These are phyloP conservation scores for Orthosia cruda DNA, from an alignment of 2,888 invertebrate genomes.

Conservation along the genomic window DNA sequence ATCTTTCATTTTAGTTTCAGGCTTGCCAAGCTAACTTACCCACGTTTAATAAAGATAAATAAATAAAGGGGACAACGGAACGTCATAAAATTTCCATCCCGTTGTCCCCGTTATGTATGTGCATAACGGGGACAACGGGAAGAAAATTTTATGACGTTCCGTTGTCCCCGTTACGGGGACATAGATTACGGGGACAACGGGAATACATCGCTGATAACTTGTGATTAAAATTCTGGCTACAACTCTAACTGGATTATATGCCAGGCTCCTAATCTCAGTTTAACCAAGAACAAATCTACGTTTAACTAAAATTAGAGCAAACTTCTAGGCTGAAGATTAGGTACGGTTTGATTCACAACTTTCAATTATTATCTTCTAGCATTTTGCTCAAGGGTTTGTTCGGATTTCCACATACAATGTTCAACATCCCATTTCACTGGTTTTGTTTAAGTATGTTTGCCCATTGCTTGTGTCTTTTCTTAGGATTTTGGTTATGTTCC, in stretches of 20 bases:
- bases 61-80: too few relatives aligned
- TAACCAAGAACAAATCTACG: conserved; percentile 38
- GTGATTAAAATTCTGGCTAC: conserved; percentile 41
- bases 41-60: too few relatives aligned
- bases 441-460: neutral
- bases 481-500: neutral
- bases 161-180: too few relatives aligned
- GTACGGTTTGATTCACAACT: conserved; percentile 25
- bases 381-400: neutral
- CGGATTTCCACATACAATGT: neutral
- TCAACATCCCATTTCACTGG: neutral
- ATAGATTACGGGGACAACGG: too few relatives aligned
- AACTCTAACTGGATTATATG: conserved; percentile 50
- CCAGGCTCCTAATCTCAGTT: conserved; percentile 43
- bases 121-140: too few relatives aligned
- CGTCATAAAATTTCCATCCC: too few relatives aligned
- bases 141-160: too few relatives aligned
- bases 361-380: neutral
- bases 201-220: conserved; percentile 53
- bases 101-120: too few relatives aligned
- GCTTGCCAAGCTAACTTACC: too few relatives aligned
- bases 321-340: conserved; percentile 25
- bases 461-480: too few relatives aligned
- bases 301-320: conserved; percentile 23
- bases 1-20: too few relatives aligned